Percentiles rank a stretch among this genome's conserved stretches.
These are phyloP conservation scores for Callithrix jacchus DNA, from an alignment of 2,113 vertebrate species.

Conservation along the genomic window DNA sequence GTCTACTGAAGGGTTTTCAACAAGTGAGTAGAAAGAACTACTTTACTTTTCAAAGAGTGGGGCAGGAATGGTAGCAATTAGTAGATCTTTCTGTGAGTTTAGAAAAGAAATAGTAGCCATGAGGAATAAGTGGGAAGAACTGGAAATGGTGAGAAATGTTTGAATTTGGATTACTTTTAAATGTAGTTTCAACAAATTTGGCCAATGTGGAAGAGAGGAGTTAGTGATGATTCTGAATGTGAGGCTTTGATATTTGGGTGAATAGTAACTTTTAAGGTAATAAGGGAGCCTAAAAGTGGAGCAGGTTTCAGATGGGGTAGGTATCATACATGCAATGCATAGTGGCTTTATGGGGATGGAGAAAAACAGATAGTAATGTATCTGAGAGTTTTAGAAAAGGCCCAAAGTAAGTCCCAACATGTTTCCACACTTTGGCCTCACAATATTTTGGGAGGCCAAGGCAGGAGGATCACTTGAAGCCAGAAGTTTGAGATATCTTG, in stretches of 20 bases:
- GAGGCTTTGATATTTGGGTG: neutral
- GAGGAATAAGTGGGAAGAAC: neutral
- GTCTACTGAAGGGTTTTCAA: neutral
- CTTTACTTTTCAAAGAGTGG: neutral
- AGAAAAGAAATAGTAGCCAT: neutral
- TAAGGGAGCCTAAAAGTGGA: neutral
- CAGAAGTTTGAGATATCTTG: neutral
- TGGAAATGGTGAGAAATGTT: neutral
- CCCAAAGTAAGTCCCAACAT: neutral
- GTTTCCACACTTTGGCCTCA: no score
- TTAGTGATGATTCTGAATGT: neutral
- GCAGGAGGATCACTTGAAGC: neutral
- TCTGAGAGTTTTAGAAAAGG: neutral
- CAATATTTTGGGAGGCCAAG: no score
- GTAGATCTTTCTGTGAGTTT: neutral
- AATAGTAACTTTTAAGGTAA: neutral
- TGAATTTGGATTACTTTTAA: neutral
- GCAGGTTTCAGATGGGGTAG: neutral
- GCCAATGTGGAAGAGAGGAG: neutral
- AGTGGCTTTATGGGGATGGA: neutral
- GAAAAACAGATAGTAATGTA: fast-evolving
- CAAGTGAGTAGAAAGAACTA: neutral
- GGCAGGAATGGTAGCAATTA: neutral
- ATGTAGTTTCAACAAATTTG: neutral
- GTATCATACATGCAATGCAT: fast-evolving